Percentiles rank a stretch among this genome's conserved stretches.
These are phyloP conservation scores for Tetramorium alpestre DNA, from an alignment of 1,140 invertebrate species.

Conservation along the genomic window DNA sequence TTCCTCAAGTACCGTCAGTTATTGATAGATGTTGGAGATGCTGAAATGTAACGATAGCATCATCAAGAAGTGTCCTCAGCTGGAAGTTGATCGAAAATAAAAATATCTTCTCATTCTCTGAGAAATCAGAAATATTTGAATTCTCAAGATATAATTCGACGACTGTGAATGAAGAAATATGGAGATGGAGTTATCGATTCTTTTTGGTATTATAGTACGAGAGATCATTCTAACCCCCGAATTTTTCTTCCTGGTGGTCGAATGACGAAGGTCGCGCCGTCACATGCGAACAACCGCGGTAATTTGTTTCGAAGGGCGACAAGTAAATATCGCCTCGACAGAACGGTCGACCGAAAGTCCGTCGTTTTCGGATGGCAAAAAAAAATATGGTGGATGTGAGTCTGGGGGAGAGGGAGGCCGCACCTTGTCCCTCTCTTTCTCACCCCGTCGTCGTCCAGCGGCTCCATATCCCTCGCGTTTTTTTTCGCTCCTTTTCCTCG, in stretches of 20 bases:
- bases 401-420: no score
- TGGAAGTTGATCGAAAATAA: background rate
- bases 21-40: background rate
- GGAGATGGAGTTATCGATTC: background rate
- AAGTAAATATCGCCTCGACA: slow-evolving; percentile 48
- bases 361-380: slow-evolving; percentile 29
- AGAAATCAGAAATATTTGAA: background rate
- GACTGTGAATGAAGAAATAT: background rate
- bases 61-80: background rate
- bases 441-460: background rate
- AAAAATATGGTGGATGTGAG: slow-evolving; percentile 35
- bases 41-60: background rate
- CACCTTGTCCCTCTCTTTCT: background rate
- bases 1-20: background rate
- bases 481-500: background rate
- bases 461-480: slow-evolving; percentile 1
- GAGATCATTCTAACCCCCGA: background rate
- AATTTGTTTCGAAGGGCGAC: slow-evolving; percentile 56
- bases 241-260: background rate
- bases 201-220: background rate
- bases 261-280: slow-evolving; percentile 16
- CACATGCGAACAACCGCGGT: slow-evolving; percentile 39
- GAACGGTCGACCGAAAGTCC: slow-evolving; percentile 18
- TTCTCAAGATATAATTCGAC: background rate
- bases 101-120: background rate